These are phyloP conservation scores for Dascillus cervinus DNA, from an alignment of 2,888 invertebrate species.

Conservation along the genomic window DNA sequence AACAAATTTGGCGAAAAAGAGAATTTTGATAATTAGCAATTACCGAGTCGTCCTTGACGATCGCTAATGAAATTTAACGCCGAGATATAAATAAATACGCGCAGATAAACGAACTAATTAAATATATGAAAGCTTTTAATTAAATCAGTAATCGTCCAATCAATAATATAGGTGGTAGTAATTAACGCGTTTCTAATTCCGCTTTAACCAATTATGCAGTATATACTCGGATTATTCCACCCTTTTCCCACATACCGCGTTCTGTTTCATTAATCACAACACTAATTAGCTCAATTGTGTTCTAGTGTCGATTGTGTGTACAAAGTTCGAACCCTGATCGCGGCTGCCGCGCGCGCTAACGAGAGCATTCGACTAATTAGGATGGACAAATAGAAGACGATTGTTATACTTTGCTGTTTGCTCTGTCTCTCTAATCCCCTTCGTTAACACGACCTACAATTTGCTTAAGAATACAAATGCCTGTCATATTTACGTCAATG, in stretches of 20 bases:
- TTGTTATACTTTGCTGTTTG: constrained; percentile 23
- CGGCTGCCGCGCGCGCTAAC: constrained; percentile 23
- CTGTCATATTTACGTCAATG: constrained; percentile 17
- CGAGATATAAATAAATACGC: too few relatives aligned
- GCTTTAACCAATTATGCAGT: constrained; percentile 24
- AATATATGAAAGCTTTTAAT: constrained; percentile 10
- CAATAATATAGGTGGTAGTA: constrained; percentile 22
- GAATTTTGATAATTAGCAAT: too few relatives aligned
- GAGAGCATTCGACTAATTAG: constrained; percentile 29
- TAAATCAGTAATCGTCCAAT: constrained; percentile 18
- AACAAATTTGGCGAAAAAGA: too few relatives aligned
- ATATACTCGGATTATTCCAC: constrained; percentile 18
- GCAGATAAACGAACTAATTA: too few relatives aligned
- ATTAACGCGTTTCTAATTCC: constrained; percentile 23
- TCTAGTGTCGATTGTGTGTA: constrained; percentile 23
- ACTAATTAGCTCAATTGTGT: constrained; percentile 29
- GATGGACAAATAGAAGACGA: constrained; percentile 27
- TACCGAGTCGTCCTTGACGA: too few relatives aligned
- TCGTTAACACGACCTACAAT: constrained; percentile 17
- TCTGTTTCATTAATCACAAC: constrained; percentile 27
- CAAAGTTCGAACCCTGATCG: constrained; percentile 19
- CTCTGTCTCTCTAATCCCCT: constrained; percentile 20
- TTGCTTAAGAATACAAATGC: constrained; percentile 16
- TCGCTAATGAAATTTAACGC: too few relatives aligned
- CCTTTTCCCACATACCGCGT: constrained; percentile 15